Evolutionary conservation across 2,113 vertebrate genomes (phyloP).

Genomic region (Alaudala cheleensis): DNA sequence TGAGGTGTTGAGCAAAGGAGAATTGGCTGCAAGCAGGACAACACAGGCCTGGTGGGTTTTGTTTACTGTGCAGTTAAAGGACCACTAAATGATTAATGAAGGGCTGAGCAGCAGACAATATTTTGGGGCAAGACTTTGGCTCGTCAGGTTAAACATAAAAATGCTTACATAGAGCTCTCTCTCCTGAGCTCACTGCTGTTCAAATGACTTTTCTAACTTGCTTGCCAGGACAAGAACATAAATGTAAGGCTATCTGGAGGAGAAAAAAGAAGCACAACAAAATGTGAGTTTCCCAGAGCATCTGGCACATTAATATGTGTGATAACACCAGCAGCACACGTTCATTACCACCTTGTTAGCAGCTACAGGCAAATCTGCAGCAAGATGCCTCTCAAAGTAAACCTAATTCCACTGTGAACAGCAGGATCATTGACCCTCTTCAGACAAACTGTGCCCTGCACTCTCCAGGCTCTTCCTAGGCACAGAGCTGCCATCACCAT

Average conservation of each 20-base stretch:
- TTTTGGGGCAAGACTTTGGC: background rate
- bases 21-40: background rate
- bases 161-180: background rate
- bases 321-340: background rate
- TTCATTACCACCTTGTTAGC: background rate
- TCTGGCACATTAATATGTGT: background rate
- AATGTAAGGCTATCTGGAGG: background rate
- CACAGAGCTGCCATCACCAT: background rate
- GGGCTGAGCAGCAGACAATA: background rate
- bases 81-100: conserved; percentile 19
- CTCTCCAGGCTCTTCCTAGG: background rate
- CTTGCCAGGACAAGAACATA: background rate
- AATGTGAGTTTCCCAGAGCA: background rate
- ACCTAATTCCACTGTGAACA: background rate
- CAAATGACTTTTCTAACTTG: background rate
- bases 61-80: background rate
- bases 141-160: background rate
- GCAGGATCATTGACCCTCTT: background rate
- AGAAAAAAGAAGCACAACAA: background rate
- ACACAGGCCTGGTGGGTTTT: background rate
- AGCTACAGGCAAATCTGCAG: background rate
- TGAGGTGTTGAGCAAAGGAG: conserved; percentile 32
- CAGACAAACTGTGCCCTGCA: background rate
- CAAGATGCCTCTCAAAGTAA: background rate
- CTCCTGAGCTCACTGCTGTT: background rate